Percentiles rank a stretch among this genome's conserved stretches.
These are phyloP conservation scores for Nymphalis polychloros DNA, from an alignment of 2,888 invertebrate genomes.

Conservation along the genomic window DNA sequence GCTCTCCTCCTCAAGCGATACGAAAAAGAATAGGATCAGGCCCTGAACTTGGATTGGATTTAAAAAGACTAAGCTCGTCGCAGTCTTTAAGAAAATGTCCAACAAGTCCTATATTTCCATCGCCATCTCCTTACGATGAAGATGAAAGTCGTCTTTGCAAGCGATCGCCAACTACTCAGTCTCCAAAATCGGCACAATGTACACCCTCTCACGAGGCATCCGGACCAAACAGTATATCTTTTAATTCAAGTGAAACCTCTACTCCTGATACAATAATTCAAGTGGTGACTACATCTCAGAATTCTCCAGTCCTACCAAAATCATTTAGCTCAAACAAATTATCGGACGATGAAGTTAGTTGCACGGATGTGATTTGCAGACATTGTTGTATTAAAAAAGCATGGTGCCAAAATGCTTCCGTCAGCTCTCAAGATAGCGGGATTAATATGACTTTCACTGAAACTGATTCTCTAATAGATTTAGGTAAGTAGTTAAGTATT, in stretches of 20 bases:
- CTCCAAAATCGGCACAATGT: slow-evolving; percentile 72
- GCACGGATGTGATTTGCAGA: slow-evolving; percentile 71
- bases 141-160: slow-evolving; percentile 60
- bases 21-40: slow-evolving; percentile 71
- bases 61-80: slow-evolving; percentile 52
- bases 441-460: slow-evolving; percentile 89
- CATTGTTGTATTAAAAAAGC: slow-evolving; percentile 79
- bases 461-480: slow-evolving; percentile 81
- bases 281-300: slow-evolving; percentile 66
- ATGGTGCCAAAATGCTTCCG: slow-evolving; percentile 85
- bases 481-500: slow-evolving; percentile 72
- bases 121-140: slow-evolving; percentile 62
- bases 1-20: slow-evolving; percentile 73
- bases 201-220: slow-evolving; percentile 73
- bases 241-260: slow-evolving; percentile 79
- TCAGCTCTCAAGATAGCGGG: slow-evolving; percentile 89
- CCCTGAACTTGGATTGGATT: slow-evolving; percentile 70
- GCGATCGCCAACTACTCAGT: slow-evolving; percentile 59
- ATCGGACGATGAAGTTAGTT: slow-evolving; percentile 81
- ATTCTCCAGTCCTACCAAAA: slow-evolving; percentile 73
- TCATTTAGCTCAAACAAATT: slow-evolving; percentile 80
- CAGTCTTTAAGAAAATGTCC: slow-evolving; percentile 70
- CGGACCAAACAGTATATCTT: slow-evolving; percentile 73
- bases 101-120: slow-evolving; percentile 71
- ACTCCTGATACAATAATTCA: slow-evolving; percentile 79